Conservation (phyloP, 2,888 invertebrate species). For the Tromatobia lineatoria region DNA sequence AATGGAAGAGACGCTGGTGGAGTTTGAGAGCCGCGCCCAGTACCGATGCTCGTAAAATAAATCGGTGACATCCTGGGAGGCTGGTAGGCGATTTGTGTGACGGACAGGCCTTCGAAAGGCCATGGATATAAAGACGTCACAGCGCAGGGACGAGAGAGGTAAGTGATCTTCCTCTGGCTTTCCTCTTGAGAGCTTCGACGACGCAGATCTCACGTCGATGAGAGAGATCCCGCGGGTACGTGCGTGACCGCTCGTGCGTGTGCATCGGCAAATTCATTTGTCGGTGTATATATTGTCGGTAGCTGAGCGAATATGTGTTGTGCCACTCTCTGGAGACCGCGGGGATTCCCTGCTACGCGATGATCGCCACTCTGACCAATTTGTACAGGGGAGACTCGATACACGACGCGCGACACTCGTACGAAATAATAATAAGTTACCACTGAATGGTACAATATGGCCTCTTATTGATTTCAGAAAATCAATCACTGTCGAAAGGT, state of each 20-base stretch:
- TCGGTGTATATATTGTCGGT: constrained; percentile 77
- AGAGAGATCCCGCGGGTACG: constrained; percentile 46
- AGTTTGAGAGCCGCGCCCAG: constrained; percentile 72
- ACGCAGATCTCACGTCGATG: constrained; percentile 42
- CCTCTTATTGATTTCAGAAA: constrained; percentile 41
- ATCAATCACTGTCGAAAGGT: constrained; percentile 6
- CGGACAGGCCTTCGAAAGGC: constrained; percentile 76
- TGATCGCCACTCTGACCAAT: constrained; percentile 61
- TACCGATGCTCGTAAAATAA: constrained; percentile 81
- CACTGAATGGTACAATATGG: neutral
- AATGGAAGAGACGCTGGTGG: constrained; percentile 50
- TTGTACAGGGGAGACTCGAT: constrained; percentile 50
- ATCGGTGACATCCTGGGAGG: constrained; percentile 83
- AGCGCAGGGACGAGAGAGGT: constrained; percentile 43
- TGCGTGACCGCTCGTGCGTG: constrained; percentile 59
- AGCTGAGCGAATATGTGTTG: constrained; percentile 58
- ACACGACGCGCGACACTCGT: constrained; percentile 52
- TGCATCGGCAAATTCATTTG: constrained; percentile 83
- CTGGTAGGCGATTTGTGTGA: constrained; percentile 82
- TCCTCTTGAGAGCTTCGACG: constrained; percentile 45
- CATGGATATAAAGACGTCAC: constrained; percentile 82
- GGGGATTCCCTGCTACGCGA: constrained; percentile 59
- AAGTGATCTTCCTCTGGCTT: constrained; percentile 57
- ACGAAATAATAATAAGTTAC: constrained; percentile 52
- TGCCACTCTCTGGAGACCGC: constrained; percentile 47